phyloP scores from a whole-genome alignment of 2,797 vertebrate species.

The Sebastes oblongus region DNA sequence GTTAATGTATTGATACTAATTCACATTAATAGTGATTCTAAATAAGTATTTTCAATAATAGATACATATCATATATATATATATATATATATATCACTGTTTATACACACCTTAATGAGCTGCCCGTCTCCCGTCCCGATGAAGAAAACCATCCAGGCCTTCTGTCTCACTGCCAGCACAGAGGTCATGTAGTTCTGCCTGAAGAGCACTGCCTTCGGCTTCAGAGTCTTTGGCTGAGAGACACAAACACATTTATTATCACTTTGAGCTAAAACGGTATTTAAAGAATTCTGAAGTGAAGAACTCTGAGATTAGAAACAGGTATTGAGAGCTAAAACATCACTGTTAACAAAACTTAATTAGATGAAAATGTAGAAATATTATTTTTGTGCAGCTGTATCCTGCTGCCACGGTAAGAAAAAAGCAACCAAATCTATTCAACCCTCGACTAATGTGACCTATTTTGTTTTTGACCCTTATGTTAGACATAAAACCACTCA shows the following conservation, averaged over 20 bases:
- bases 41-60: background rate
- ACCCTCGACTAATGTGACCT: background rate
- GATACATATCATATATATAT: background rate
- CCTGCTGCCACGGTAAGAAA: background rate
- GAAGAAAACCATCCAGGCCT: slow-evolving; percentile 74
- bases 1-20: background rate
- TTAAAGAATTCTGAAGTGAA: too few species aligned
- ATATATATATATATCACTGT: background rate
- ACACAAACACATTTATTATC: background rate
- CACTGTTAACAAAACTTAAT: background rate
- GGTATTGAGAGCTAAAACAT: background rate
- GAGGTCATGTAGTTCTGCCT: slow-evolving; percentile 72
- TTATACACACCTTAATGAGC: slow-evolving; percentile 76
- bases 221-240: background rate
- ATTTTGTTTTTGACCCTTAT: background rate
- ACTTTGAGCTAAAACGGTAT: too few species aligned
- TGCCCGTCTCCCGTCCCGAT: slow-evolving; percentile 79
- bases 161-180: slow-evolving; percentile 66
- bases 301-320: too few species aligned
- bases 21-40: background rate
- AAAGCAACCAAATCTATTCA: background rate
- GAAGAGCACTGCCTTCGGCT: slow-evolving; percentile 47
- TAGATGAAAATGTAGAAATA: background rate
- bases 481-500: background rate
- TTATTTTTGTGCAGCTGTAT: background rate